phyloP scores from a whole-genome alignment of 2,888 invertebrate genomes.

The Isoperla grammatica region DNA sequence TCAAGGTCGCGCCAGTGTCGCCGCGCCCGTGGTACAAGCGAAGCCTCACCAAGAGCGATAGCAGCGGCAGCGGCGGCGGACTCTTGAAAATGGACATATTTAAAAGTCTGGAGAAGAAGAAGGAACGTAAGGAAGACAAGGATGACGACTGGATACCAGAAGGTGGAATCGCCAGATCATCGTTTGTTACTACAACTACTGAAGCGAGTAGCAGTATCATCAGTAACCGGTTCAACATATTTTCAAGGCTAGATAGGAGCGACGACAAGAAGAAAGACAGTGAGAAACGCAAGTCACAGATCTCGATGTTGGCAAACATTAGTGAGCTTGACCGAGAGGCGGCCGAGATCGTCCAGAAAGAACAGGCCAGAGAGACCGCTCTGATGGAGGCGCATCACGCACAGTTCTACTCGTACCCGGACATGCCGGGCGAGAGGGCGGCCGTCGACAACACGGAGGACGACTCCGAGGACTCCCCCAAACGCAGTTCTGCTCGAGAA shows the following conservation, averaged over 20 bases:
- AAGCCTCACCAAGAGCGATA: constrained; percentile 38
- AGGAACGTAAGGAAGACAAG: constrained; percentile 28
- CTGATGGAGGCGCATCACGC: constrained; percentile 37
- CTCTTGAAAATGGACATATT: constrained; percentile 34
- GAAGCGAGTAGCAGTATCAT: constrained; percentile 14
- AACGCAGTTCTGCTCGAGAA: constrained; percentile 45
- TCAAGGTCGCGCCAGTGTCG: constrained; percentile 40
- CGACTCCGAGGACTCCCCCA: constrained; percentile 34
- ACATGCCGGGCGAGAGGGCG: constrained; percentile 7
- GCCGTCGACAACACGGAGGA: constrained; percentile 29
- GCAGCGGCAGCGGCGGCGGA: constrained; percentile 36
- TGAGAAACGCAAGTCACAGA: constrained; percentile 51
- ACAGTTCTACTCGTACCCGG: constrained; percentile 36
- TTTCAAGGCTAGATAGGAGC: constrained; percentile 24
- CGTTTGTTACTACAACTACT: constrained; percentile 28
- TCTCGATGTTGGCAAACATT: constrained; percentile 64
- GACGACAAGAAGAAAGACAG: constrained; percentile 38
- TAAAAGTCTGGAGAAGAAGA: constrained; percentile 30
- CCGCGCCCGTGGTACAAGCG: constrained; percentile 65
- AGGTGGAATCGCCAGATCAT: constrained; percentile 50
- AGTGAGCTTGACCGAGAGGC: constrained; percentile 76
- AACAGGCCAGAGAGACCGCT: constrained; percentile 42
- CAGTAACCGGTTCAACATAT: constrained; percentile 27
- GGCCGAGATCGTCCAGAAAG: constrained; percentile 62
- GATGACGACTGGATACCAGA: constrained; percentile 46